phyloP scores from a whole-genome alignment of 2,888 invertebrate species.

The Drosophila pseudotalamancana region DNA sequence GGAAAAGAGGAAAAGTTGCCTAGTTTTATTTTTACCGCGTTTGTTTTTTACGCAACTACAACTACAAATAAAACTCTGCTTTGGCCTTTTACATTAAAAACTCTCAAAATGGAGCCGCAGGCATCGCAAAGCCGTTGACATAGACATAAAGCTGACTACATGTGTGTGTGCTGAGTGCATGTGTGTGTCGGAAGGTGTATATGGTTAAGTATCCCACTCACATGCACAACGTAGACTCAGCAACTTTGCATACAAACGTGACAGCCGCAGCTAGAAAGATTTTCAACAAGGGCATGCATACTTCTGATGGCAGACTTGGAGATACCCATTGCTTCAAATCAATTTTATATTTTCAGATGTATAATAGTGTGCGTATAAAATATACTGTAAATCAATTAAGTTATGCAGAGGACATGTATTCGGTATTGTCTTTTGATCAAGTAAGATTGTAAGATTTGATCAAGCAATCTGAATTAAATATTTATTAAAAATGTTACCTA shows the following conservation, averaged over 20 bases:
- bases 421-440: no score
- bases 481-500: conserved; percentile 34
- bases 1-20: conserved; percentile 34
- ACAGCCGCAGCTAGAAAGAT: conserved; percentile 25
- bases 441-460: no score
- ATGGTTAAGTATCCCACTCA: conserved; percentile 14
- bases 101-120: conserved; percentile 37
- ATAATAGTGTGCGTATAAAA: no score
- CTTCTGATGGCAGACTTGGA: not conserved
- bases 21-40: conserved; percentile 28
- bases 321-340: not conserved
- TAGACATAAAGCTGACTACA: conserved; percentile 46
- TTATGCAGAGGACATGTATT: no score
- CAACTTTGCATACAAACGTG: conserved; percentile 55
- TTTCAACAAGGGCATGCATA: not conserved
- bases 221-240: conserved; percentile 15
- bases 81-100: conserved; percentile 48
- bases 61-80: conserved; percentile 22
- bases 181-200: conserved; percentile 11
- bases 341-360: not conserved
- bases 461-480: no score
- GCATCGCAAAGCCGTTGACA: conserved; percentile 53
- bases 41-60: no score
- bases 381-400: no score
- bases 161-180: conserved; percentile 14